Evolutionary conservation across 2,113 vertebrate species (phyloP), one percentile per base, ranked within the genome.

Genomic region (Rhea americana): DNA sequence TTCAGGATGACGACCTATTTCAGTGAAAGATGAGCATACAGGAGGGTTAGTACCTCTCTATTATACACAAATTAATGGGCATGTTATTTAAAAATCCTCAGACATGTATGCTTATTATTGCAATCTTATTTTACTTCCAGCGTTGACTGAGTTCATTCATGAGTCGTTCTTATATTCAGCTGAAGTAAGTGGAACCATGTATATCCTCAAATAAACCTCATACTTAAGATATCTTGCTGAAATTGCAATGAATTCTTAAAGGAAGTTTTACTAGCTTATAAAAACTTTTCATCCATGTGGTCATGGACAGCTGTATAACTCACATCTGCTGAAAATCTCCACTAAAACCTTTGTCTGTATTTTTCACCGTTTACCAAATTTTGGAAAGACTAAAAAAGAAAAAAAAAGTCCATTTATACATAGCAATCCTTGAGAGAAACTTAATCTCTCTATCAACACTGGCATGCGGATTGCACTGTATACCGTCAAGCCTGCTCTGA

Each of bases 381-480:
- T 71, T 35, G 39, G 21, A 41, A 47, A 48, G 48, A 93, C 39
- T 79, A 53, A 87, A 68, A 68, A 24, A 28, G 35, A 20, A 85
- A 68, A 56, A 86, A 22, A 51, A 87, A 75, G 8, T 87, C 16
- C 30, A 53, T 84, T 94, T 85, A 13, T 77, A 82, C n/a, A 91
- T 68, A 28, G 79, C 56, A 75, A 50, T 67, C 53, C 86, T 87
- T 85, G 45, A 72, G 53, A 78, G 91, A 97, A 93, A 91, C 21
- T 84, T 76, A 78, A 78, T 89, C 63, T 94, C 81, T 89, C 39
- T 94, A 79, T 93, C 81, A 93, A 20, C 71, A 48, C n/a, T 75
- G 85, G 15, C 24, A 55, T 81, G 74, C 76, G 55, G 6, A 1
- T 51, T 63, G 43, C 47, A 32, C 77, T 82, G 66, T 59, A 24